Conservation (phyloP, 2,888 invertebrate genomes). For the Pimpla rufipes region DNA sequence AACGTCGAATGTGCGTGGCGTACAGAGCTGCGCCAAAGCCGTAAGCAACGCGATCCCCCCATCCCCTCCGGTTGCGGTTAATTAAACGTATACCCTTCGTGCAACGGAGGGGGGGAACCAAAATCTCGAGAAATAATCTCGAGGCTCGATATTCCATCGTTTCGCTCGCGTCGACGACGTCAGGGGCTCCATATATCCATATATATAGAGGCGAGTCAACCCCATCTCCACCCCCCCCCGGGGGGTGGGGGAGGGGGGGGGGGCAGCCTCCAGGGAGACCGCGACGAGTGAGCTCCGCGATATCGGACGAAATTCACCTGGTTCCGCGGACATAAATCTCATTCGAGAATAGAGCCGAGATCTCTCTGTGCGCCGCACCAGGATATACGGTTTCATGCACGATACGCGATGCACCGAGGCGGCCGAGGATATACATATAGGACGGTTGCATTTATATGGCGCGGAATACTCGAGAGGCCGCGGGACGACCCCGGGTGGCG, state of each 20-base stretch:
- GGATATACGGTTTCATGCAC: neutral
- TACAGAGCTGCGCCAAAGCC: neutral
- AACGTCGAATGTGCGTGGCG: neutral
- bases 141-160: slow-evolving; percentile 16
- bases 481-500: neutral
- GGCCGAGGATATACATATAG: neutral
- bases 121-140: slow-evolving; percentile 37
- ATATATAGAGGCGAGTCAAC: too few relatives aligned
- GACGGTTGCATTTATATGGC: slow-evolving; percentile 18
- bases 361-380: neutral
- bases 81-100: slow-evolving; percentile 26
- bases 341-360: slow-evolving; percentile 24
- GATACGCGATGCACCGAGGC: too few relatives aligned
- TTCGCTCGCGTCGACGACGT: neutral
- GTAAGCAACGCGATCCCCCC: neutral
- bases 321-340: slow-evolving; percentile 57
- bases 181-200: too few relatives aligned
- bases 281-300: slow-evolving; percentile 19
- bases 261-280: slow-evolving; percentile 13
- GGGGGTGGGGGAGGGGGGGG: too few relatives aligned
- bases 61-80: neutral
- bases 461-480: neutral
- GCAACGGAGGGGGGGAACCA: neutral
- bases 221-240: too few relatives aligned
- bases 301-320: slow-evolving; percentile 51